phyloP scores from a whole-genome alignment of 1,140 invertebrate genomes.

The Drosophila micromelanica region DNA sequence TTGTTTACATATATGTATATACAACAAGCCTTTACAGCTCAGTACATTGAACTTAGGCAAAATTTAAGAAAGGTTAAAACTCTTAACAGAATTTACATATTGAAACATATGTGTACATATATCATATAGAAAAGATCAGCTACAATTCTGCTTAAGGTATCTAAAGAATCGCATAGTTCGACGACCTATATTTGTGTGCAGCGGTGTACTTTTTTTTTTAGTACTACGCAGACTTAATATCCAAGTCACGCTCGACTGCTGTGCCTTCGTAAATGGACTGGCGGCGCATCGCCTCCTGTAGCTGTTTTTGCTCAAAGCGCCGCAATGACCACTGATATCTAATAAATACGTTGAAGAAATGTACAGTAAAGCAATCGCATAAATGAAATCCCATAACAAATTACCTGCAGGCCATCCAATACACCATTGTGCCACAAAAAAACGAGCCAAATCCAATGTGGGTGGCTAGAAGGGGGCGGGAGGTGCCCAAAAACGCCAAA shows the following conservation, averaged over 20 bases:
- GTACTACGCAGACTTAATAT: conserved; percentile 74
- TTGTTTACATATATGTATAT: not conserved
- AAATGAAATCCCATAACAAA: not conserved
- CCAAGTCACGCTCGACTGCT: conserved; percentile 63
- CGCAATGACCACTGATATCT: conserved; percentile 85
- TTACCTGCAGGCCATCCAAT: conserved; percentile 86
- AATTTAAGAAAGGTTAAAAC: not conserved
- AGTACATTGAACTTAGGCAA: conserved; percentile 1
- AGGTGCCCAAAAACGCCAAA: conserved; percentile 87
- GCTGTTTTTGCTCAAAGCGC: conserved; percentile 84
- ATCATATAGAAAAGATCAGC: conserved; percentile 6
- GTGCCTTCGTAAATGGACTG: conserved; percentile 84
- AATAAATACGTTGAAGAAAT: not conserved
- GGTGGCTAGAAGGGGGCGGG: conserved; percentile 84
- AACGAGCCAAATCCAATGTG: conserved; percentile 86
- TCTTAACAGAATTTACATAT: not conserved
- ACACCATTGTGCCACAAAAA: conserved; percentile 85
- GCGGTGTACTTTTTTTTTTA: not conserved
- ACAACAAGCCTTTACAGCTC: not conserved
- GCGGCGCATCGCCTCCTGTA: conserved; percentile 81
- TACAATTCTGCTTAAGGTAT: conserved; percentile 1
- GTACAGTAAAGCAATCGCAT: not conserved
- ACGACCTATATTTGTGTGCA: not conserved
- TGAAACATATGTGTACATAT: not conserved
- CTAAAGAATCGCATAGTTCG: not conserved